Base-by-base conservation (phyloP, 92 coral and sea anemone species). In the Palythoa heliodiscus region DNA sequence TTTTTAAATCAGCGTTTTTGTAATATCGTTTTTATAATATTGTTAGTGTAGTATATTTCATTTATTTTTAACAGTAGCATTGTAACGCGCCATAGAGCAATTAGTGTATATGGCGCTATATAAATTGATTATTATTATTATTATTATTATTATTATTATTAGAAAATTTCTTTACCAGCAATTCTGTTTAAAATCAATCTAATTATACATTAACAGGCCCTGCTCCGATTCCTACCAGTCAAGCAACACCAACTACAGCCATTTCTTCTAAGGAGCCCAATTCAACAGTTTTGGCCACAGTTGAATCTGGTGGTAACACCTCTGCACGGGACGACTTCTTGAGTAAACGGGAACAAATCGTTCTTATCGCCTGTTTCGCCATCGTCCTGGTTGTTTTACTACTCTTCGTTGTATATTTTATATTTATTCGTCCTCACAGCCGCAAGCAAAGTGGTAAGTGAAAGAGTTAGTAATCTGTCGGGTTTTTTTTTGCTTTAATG, bases 161-260 rank as follows among this genome's bases (percentile, higher is more conserved):
- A 29, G 35, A 29, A 29, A 0, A 29, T 29, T 29, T 29, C 35
- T 29, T 29, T 29, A 29, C 35, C 35, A 60, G 19, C 3, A 14
- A 60, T 16, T 22, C 16, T 63, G 69, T 23, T 63, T 3, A 20
- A 63, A 63, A 20, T 2, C 24, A 19, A 9, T 19, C 37, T 14
- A 15, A 4, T 69, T 29, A 6, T 7, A 29, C 19, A 2, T 20
- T 15, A 4, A 20, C 74, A 80, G 84, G 23, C 5, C 64, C 25
- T n/a, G 50, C 75, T 52, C 84, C 84, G 60, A 37, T 80, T 48
- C 84, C 84, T 19, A 67, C 75, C 40, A 66, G 15, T 11, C 75
- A 48, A 17, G 43, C 74, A 14, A 67, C 13, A 52, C 48, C 60
- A 7, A 0, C 73, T 11, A 47, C 84, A 1, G 22, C 63, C 43